Percentiles rank a stretch among this genome's conserved stretches.
Evolutionary conservation across 2,113 vertebrate genomes (phyloP).

Genomic region (Telmatochromis sp.): DNA sequence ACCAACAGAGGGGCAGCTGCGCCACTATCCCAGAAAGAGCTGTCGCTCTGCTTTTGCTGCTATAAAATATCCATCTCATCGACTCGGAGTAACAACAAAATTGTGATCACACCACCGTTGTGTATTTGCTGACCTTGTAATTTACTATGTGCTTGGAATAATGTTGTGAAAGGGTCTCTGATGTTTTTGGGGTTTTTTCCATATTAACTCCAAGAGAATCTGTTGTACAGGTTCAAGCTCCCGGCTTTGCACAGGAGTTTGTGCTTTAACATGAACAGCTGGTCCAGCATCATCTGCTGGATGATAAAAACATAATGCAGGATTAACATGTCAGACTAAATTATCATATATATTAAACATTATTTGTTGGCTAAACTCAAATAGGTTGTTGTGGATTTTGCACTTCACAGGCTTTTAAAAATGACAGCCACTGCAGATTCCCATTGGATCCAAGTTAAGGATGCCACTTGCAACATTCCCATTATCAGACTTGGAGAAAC

Average conservation of each 20-base stretch:
- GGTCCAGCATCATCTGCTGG: not conserved
- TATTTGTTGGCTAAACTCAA: not conserved
- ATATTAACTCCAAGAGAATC: not conserved
- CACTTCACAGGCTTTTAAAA: not conserved
- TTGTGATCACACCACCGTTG: not conserved
- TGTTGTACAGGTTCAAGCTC: not conserved
- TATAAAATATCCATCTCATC: not conserved
- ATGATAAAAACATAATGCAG: not conserved
- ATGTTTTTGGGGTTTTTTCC: fast-evolving
- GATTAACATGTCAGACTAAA: not conserved
- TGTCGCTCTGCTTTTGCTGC: not conserved
- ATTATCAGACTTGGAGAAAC: not conserved
- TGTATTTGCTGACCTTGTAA: not conserved
- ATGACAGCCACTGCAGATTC: not conserved
- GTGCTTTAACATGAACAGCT: slow-evolving; percentile 8
- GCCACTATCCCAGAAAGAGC: too few species aligned
- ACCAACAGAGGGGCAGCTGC: too few species aligned
- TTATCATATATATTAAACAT: not conserved
- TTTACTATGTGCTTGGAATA: not conserved
- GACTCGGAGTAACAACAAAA: not conserved
- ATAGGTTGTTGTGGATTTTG: not conserved
- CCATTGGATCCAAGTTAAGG: not conserved
- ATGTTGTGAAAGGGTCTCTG: not conserved
- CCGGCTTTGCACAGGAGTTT: not conserved
- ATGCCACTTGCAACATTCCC: not conserved